Evolutionary conservation across 2,113 vertebrate species (phyloP).

Genomic region (Delphinapterus leucas): DNA sequence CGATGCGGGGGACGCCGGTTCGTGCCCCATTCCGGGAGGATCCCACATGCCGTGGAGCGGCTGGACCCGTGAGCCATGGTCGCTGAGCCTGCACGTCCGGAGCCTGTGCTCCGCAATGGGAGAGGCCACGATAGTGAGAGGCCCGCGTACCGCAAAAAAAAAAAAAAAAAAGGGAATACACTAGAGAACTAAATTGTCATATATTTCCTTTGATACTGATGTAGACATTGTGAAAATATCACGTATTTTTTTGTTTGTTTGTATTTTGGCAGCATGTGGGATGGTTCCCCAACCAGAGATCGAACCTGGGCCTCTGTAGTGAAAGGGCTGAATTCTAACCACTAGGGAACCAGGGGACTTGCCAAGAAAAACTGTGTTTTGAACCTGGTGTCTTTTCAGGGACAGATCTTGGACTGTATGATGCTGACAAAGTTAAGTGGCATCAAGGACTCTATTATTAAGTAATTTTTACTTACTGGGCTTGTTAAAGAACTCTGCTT

Average conservation of each 20-base stretch:
- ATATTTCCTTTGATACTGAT: background rate
- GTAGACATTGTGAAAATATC: background rate
- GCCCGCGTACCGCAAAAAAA: too few relatives aligned
- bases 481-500: background rate
- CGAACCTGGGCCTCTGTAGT: too few relatives aligned
- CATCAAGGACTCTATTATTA: background rate
- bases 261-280: too few relatives aligned
- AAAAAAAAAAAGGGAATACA: background rate
- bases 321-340: too few relatives aligned
- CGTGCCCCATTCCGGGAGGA: accelerated
- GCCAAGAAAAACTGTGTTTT: background rate
- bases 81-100: too few relatives aligned
- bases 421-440: background rate
- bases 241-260: background rate
- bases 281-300: too few relatives aligned
- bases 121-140: too few relatives aligned
- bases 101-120: too few relatives aligned
- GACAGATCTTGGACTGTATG: background rate
- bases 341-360: too few relatives aligned
- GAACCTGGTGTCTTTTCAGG: background rate
- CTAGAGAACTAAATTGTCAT: background rate
- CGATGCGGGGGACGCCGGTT: too few relatives aligned
- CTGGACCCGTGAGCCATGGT: too few relatives aligned
- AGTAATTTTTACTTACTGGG: background rate
- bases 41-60: too few relatives aligned